These are phyloP conservation scores for Melangyna quadrimaculata DNA, from an alignment of 2,888 invertebrate species.

Conservation along the genomic window DNA sequence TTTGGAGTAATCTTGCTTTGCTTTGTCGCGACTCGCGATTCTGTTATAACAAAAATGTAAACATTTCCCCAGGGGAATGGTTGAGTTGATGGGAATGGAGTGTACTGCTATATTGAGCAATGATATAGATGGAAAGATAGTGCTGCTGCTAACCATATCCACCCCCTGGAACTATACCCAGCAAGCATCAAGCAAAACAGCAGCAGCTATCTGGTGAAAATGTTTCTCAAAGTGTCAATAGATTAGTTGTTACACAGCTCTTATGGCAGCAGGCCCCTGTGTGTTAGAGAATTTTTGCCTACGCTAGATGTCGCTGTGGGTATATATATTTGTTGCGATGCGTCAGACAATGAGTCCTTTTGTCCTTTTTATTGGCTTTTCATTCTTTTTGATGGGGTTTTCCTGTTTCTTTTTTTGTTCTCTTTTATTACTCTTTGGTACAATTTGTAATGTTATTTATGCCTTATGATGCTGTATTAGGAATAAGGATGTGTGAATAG, in stretches of 20 bases:
- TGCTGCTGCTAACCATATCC: not conserved
- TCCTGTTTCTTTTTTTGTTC: conserved; percentile 6
- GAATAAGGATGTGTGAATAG: conserved; percentile 70
- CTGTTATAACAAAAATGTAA: conserved; percentile 22
- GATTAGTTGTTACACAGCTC: conserved; percentile 66
- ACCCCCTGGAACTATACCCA: conserved; percentile 17
- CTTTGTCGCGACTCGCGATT: conserved; percentile 21
- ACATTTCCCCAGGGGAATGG: not conserved
- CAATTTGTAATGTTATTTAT: conserved; percentile 70
- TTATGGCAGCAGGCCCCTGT: conserved; percentile 36
- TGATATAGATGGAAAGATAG: conserved; percentile 13
- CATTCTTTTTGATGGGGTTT: conserved; percentile 31
- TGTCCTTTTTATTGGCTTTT: conserved; percentile 30
- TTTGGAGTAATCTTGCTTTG: conserved; percentile 41
- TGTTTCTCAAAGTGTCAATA: conserved; percentile 70
- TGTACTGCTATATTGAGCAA: not conserved
- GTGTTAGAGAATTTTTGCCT: conserved; percentile 15
- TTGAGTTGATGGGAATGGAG: not conserved
- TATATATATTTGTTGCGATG: conserved; percentile 9
- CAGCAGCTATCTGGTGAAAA: conserved; percentile 48
- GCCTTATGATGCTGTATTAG: conserved; percentile 67
- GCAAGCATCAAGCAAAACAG: conserved; percentile 7
- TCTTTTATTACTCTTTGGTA: conserved; percentile 65
- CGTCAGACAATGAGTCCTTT: conserved; percentile 26
- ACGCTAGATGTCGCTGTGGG: conserved; percentile 17